Base-by-base conservation (phyloP, 30 jellyfish, hydroid and myxozoan species). In the Cassiopea xamachana region DNA sequence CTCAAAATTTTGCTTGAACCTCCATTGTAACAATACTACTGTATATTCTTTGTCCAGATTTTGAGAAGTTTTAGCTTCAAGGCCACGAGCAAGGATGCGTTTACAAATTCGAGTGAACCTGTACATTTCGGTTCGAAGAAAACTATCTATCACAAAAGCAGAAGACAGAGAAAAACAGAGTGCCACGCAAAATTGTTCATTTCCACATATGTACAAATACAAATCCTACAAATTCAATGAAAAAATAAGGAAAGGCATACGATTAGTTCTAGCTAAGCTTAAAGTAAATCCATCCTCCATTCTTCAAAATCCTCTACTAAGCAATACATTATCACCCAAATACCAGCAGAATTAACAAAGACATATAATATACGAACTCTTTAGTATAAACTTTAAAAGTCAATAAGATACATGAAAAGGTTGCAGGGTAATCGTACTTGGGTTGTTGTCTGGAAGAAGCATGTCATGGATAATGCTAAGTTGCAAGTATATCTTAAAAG, bases 191-290 rank as follows among this genome's bases (percentile, higher is more conserved):
- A 2, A 64, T 64, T 27, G 15, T 64, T 64, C 74, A 64, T 64
- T 55, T 64, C 74, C 8, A 9, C 2, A 7, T 75, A 75, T 75
- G 45, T 75, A 75, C 84, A 75, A 75, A 75, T 75, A 75, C 14
- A 75, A 75, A 46, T 75, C 64, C 46, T 75, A 64, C 27, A 64
- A 64, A 64, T 7, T 64, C 43, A 64, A 13, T 64, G 74, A 27
- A 64, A 64, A 64, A 2, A 64, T 64, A 64, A 64, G 74, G 74
- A 64, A 14, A 4, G 2, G 6, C 1, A 64, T 64, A 64, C 12
- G 10, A 3, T 3, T 3, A 55, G 64, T 55, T 3, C 64, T 55
- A 55, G 64, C 12, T 55, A 3, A 3, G 64, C 12, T 55, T 55
- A 6, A 55, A 55, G 64, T 55, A 55, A 55, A 55, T 55, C 12